Evolutionary conservation across 1,140 invertebrate species (phyloP).

Genomic region (Piezodorus guildinii): DNA sequence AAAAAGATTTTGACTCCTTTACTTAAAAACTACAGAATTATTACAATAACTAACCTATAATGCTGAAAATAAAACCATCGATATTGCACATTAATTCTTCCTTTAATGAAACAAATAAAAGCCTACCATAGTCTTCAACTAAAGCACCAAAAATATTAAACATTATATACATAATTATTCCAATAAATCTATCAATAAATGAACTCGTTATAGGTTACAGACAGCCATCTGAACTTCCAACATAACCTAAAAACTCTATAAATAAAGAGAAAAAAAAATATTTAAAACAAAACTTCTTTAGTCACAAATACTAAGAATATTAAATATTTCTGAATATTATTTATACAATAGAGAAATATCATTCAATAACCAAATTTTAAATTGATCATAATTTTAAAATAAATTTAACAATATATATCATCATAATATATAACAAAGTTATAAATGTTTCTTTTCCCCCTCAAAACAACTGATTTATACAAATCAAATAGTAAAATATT

Average conservation of each 20-base stretch:
- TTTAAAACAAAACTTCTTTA: conserved; percentile 6
- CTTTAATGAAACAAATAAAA: too few species aligned
- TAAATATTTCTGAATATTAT: not conserved
- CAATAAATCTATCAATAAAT: too few species aligned
- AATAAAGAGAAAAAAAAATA: conserved; percentile 4
- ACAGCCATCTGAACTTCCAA: too few species aligned
- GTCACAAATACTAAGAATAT: not conserved
- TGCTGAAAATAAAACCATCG: not conserved
- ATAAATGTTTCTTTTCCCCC: conserved; percentile 1
- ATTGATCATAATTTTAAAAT: not conserved
- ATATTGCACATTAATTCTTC: not conserved
- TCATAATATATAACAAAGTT: not conserved
- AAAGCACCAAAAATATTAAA: conserved; percentile 6
- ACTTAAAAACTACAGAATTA: too few species aligned
- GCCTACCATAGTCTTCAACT: not conserved
- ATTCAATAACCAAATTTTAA: conserved; percentile 9
- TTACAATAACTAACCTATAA: not conserved
- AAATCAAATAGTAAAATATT: conserved; percentile 13
- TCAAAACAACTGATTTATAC: not conserved
- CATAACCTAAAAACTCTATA: not conserved
- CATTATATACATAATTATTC: not conserved
- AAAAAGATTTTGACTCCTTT: too few species aligned
- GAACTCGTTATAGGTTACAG: too few species aligned
- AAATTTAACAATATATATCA: conserved; percentile 16
- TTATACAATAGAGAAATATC: conserved; percentile 14